Evolutionary conservation across 2,113 vertebrate species (phyloP), one percentile per base, ranked within the genome.

Genomic region (Vulpes lagopus): DNA sequence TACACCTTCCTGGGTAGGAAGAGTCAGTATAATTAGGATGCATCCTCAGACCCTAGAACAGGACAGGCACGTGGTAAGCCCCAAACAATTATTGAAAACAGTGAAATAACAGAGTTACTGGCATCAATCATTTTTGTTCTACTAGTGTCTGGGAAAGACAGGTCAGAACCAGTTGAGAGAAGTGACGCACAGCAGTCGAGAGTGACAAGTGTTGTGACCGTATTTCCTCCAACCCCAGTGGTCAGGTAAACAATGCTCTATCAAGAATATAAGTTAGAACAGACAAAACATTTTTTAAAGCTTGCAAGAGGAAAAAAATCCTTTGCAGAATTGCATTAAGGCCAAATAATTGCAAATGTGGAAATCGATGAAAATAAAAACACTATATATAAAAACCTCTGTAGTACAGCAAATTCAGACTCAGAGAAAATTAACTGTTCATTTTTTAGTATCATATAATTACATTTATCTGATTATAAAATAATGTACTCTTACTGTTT

Each of bases 321-420:
- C 11, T 65, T 55, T 12, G 9, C 30, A 69, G 92, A 92, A 76
- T 57, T 94, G 22, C 64, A 64, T 64, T 71, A 90, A 55, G 67
- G 35, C 89, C 79, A 90, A 94, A 92, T 96, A 91, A 80, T 76
- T 96, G 67, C 74, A 97, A 91, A 95, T 88, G 55, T 9, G 19
- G 55, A 97, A 97, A 97, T 96, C 91, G 88, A 95, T 95, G n/a
- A 81, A 94, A 96, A 60, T 30, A 74, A 95, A 96, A 92, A 65
- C 60, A 81, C 17, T 32, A 38, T 53, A 64, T 82, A 78, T 76
- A 92, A 91, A 97, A 90, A 85, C 12, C 12, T 74, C 65, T 84
- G 62, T 84, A 79, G 71, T 76, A 71, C 14, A 73, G 84, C 49
- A 81, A 95, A 94, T 55, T 74, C 93, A 81, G 88, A 74, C 71